Conservation (phyloP, 2,888 invertebrate species). For the Zootermopsis nevadensis region DNA sequence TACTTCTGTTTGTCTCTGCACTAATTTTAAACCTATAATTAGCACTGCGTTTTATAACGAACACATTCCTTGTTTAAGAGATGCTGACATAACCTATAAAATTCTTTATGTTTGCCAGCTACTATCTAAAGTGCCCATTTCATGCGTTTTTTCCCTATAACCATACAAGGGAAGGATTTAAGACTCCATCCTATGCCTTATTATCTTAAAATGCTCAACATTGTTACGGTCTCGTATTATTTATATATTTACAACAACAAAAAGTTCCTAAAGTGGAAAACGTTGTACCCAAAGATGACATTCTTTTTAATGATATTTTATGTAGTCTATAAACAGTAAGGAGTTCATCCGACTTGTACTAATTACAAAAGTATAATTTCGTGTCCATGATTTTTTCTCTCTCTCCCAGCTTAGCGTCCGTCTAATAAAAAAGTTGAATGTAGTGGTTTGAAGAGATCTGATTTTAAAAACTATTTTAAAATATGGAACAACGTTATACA, state of each 20-base stretch:
- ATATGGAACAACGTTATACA: neutral
- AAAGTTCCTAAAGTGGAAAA: conserved; percentile 2
- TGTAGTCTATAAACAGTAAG: neutral
- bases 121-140: neutral
- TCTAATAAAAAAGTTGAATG: conserved; percentile 1
- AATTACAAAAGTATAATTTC: neutral
- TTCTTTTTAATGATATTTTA: neutral
- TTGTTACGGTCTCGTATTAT: neutral
- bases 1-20: no score
- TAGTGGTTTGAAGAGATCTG: no score
- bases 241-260: neutral
- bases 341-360: conserved; percentile 8
- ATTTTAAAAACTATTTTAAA: neutral
- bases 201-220: neutral
- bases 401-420: neutral
- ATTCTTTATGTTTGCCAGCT: neutral
- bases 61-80: neutral
- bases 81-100: neutral
- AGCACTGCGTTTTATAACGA: no score
- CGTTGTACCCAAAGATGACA: neutral
- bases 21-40: no score
- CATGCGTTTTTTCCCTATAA: neutral
- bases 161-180: neutral
- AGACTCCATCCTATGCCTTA: neutral
- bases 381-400: neutral